These are phyloP conservation scores for Psephotus haematonotus DNA, from an alignment of 2,113 vertebrate species.

Conservation along the genomic window DNA sequence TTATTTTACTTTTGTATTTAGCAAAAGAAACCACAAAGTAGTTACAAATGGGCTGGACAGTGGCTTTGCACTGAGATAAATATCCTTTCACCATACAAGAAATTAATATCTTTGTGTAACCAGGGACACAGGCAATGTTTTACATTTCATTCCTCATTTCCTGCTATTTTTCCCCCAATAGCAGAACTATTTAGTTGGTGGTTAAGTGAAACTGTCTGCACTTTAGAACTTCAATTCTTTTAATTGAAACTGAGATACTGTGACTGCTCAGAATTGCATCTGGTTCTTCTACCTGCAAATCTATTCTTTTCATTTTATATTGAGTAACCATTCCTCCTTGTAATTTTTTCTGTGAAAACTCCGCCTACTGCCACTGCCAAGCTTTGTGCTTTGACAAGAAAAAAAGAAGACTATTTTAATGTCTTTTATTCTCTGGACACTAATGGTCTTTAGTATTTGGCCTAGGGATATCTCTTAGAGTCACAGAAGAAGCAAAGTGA, in stretches of 20 bases:
- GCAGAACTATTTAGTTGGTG: constrained; percentile 7
- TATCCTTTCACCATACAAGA: background rate
- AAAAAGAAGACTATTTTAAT: background rate
- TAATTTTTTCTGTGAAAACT: background rate
- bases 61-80: background rate
- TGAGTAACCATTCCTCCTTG: background rate
- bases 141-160: constrained; percentile 5
- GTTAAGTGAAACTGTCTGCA: background rate
- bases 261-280: background rate
- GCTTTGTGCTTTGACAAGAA: background rate
- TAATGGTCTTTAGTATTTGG: background rate
- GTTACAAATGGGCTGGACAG: background rate
- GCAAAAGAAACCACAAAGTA: background rate
- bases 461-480: background rate
- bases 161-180: background rate
- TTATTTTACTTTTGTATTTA: background rate
- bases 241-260: background rate
- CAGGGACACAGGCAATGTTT: background rate
- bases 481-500: background rate
- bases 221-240: background rate
- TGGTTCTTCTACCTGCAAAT: background rate
- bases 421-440: background rate
- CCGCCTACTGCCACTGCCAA: background rate
- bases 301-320: background rate
- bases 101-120: background rate